Conservation (phyloP, 2,113 vertebrate genomes). For the Saiga tatarica region DNA sequence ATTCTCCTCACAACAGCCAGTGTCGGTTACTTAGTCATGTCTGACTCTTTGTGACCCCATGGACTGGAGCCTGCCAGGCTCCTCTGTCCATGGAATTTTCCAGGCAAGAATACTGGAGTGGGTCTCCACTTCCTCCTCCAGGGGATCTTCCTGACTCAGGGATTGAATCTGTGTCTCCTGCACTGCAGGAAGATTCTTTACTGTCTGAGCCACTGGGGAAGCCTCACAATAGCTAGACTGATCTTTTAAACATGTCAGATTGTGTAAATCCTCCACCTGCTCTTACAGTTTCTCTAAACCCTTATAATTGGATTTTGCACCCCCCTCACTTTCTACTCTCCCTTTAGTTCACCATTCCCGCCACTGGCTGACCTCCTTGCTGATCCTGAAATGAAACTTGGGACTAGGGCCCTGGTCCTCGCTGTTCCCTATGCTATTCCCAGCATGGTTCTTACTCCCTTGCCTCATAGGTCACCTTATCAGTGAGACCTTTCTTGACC, state of each 20-base stretch:
- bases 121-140: not conserved
- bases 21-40: not conserved
- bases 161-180: not conserved
- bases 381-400: not conserved
- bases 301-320: not conserved
- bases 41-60: not conserved
- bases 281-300: not conserved
- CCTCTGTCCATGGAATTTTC: not conserved
- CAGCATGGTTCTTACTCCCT: not conserved
- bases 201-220: not conserved
- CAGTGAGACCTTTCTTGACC: not conserved
- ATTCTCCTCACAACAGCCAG: not conserved
- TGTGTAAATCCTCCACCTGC: not conserved
- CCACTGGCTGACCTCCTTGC: not conserved
- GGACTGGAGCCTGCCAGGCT: not conserved
- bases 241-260: not conserved
- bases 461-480: not conserved
- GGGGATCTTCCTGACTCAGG: not conserved
- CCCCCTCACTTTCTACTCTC: not conserved
- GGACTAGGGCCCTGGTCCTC: not conserved
- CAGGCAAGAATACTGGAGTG: not conserved
- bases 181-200: not conserved
- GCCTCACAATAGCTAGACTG: not conserved
- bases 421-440: not conserved
- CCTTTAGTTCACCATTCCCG: not conserved